Conservation (phyloP, 2,888 invertebrate species). For the Machimus rusticus region DNA sequence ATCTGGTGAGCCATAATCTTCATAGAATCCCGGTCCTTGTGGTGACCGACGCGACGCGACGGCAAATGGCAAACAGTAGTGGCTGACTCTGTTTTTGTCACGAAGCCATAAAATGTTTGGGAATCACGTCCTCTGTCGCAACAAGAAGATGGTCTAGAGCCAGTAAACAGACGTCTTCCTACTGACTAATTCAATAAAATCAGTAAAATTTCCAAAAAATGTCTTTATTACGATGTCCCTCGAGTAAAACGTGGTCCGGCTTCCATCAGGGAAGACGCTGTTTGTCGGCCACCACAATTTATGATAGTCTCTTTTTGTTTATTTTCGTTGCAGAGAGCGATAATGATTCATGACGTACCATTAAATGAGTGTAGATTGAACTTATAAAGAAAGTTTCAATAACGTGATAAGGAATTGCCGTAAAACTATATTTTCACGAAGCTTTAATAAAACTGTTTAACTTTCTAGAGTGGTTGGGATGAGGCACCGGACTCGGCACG, state of each 20-base stretch:
- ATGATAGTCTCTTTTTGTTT: neutral
- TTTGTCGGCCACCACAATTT: neutral
- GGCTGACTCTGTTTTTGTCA: neutral
- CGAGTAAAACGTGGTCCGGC: neutral
- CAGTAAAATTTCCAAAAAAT: conserved; percentile 10
- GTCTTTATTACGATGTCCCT: conserved; percentile 10
- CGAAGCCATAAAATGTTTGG: conserved; percentile 14
- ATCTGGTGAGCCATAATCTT: neutral
- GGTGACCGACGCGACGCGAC: neutral
- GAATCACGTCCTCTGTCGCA: neutral
- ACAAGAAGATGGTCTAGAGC: neutral
- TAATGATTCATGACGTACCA: conserved; percentile 1
- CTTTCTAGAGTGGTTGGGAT: neutral
- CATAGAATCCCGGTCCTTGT: neutral
- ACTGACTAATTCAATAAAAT: neutral
- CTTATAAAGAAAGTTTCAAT: neutral
- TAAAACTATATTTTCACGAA: neutral
- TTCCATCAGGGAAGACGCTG: neutral
- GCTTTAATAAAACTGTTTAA: neutral
- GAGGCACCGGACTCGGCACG: neutral
- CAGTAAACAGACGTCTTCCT: neutral
- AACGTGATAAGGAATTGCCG: neutral
- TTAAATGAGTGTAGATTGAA: neutral
- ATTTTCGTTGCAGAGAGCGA: neutral
- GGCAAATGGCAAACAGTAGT: neutral